Evolutionary conservation across 1,140 invertebrate species (phyloP).

Genomic region (Psilanteris sp.): DNA sequence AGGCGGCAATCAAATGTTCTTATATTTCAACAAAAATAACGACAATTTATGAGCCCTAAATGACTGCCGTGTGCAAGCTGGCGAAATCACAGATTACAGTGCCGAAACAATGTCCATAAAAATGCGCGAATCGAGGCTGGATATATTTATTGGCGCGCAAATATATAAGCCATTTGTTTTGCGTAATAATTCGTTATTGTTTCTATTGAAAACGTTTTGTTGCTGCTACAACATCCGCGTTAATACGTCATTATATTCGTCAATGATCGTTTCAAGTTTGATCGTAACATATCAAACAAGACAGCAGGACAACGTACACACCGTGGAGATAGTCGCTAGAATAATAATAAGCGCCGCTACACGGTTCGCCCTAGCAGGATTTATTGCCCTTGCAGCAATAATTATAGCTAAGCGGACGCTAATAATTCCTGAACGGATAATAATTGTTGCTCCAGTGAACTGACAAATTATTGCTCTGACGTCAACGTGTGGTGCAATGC

Average conservation of each 20-base stretch:
- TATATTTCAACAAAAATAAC: constrained; percentile 12
- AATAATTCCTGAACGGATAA: constrained; percentile 66
- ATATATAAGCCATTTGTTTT: constrained; percentile 26
- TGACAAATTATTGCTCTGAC: constrained; percentile 63
- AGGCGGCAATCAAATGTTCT: constrained; percentile 12
- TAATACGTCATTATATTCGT: constrained; percentile 58
- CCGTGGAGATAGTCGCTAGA: constrained; percentile 61
- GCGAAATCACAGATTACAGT: constrained; percentile 28
- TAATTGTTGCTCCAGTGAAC: constrained; percentile 65
- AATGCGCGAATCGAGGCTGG: constrained; percentile 1
- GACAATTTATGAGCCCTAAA: constrained; percentile 10
- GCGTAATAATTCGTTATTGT: constrained; percentile 46
- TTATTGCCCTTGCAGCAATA: constrained; percentile 66
- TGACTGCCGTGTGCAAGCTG: not conserved
- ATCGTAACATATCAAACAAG: constrained; percentile 64
- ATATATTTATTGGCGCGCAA: constrained; percentile 31
- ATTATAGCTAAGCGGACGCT: constrained; percentile 66
- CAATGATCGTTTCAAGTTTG: constrained; percentile 60
- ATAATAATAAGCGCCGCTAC: constrained; percentile 65
- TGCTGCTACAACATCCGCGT: constrained; percentile 40
- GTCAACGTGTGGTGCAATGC: constrained; percentile 59
- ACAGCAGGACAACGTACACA: constrained; percentile 57
- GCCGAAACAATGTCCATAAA: constrained; percentile 20
- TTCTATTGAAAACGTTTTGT: constrained; percentile 23
- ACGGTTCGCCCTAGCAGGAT: constrained; percentile 61